Evolutionary conservation across 1,140 invertebrate species (phyloP), one percentile per base, ranked within the genome.

Genomic region (Akabosia matsudoensis): DNA sequence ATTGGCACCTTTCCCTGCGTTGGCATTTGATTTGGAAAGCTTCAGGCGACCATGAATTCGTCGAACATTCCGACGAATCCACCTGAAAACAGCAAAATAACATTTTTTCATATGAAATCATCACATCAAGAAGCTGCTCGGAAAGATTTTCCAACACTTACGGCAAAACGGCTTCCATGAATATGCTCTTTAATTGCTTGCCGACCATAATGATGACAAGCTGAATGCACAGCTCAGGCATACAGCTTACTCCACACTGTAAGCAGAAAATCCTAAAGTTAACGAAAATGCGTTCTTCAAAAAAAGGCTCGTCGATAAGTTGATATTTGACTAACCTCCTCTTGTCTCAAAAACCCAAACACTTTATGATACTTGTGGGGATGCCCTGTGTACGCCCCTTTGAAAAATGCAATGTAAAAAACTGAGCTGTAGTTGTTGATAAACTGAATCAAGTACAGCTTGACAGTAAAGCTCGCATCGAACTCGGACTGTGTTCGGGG

Each of bases 361-460:
- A 56, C 3, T 74, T 31, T 26, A 18, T 18, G 13, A 64, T 74
- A 74, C 18, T 64, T 64, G 64, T 56, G 10, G 14, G 33, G 54
- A 13, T 51, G 14, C 31, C 33, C 18, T 30, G 33, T 26, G 80
- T 16, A 74, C 79, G 84, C 88, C 85, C 92, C 92, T 84, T 94
- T 94, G 79, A 93, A 89, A 83, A 94, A 95, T 0, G 92, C 93
- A 70, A 95, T 92, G 84, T 95, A 95, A 83, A 95, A 92, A 74
- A 94, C 90, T 52, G 92, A 93, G 0, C 92, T 92, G 83, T 94
- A 95, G 83, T 91, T 94, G 84, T 95, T 95, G 80, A 94, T 90
- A 84, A 95, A 95, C 84, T 94, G 92, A 83, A 95, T 93, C 77
- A 93, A 87, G 84, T 94, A 95, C 73, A 93, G 92, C 87, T 94